Percentiles rank a stretch among this genome's conserved stretches.
Conservation (phyloP, 2,113 vertebrate species). For the Progne subis region DNA sequence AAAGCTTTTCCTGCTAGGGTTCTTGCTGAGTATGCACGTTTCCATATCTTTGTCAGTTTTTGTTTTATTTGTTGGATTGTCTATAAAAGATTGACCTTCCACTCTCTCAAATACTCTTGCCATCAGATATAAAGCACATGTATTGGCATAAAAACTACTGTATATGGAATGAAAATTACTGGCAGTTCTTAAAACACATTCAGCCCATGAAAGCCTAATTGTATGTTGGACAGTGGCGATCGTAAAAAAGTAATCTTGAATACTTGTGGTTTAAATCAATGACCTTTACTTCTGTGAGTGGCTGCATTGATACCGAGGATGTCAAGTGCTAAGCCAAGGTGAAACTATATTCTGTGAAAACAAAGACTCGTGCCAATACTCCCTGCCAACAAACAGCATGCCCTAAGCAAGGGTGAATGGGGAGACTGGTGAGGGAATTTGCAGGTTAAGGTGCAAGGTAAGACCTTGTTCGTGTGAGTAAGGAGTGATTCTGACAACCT, state of each 20-base stretch:
- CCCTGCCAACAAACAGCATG: neutral
- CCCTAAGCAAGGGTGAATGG: neutral
- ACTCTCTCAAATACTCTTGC: neutral
- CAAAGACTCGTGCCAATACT: neutral
- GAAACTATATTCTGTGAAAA: slow-evolving; percentile 52
- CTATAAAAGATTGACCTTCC: slow-evolving; percentile 37
- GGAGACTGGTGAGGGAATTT: slow-evolving; percentile 1
- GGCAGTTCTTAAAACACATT: slow-evolving; percentile 50
- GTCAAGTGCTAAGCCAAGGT: slow-evolving; percentile 29
- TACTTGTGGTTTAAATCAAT: neutral
- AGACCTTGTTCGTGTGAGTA: neutral
- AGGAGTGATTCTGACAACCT: neutral
- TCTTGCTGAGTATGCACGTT: neutral
- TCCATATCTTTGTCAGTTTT: slow-evolving; percentile 3
- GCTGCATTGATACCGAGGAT: neutral
- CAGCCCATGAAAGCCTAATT: slow-evolving; percentile 21
- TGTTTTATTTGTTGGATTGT: slow-evolving; percentile 16
- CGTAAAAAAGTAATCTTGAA: neutral
- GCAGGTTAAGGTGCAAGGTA: neutral
- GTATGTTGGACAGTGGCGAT: slow-evolving; percentile 16
- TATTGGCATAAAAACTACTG: slow-evolving; percentile 15
- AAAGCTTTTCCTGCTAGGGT: neutral
- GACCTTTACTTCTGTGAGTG: slow-evolving; percentile 38
- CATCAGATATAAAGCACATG: slow-evolving; percentile 38
- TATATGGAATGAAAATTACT: slow-evolving; percentile 47